phyloP scores from a whole-genome alignment of 2,888 invertebrate genomes.

The Heliconius charithonia region DNA sequence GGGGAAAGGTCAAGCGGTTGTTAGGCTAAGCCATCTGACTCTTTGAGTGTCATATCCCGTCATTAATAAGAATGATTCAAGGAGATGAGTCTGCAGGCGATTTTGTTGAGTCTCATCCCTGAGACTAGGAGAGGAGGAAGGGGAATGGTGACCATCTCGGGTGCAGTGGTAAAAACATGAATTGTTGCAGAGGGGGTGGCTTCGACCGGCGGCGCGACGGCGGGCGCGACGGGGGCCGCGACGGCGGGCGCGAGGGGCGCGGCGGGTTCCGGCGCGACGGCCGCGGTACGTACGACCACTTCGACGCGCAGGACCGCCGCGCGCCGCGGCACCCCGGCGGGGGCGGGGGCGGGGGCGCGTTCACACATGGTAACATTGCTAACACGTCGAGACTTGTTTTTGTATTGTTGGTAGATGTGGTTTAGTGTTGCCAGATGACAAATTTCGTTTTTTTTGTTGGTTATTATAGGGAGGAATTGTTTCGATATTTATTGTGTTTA shows the following conservation, averaged over 20 bases:
- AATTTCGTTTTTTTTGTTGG: too few relatives aligned
- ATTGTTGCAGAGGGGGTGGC: constrained; percentile 76
- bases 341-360: constrained; percentile 56
- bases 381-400: constrained; percentile 50
- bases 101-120: too few relatives aligned
- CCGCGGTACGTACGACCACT: constrained; percentile 80
- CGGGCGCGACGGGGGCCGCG: constrained; percentile 64
- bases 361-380: constrained; percentile 76
- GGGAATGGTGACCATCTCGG: background rate
- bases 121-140: too few relatives aligned
- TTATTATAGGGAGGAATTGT: too few relatives aligned
- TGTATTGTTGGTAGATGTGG: background rate
- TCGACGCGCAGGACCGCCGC: constrained; percentile 73
- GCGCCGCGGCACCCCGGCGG: constrained; percentile 71
- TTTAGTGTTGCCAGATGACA: too few relatives aligned
- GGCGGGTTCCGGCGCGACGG: constrained; percentile 61
- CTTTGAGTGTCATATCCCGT: too few relatives aligned
- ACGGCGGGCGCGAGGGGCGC: constrained; percentile 68
- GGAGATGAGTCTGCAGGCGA: too few relatives aligned
- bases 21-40: too few relatives aligned
- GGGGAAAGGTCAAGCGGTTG: too few relatives aligned
- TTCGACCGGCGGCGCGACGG: constrained; percentile 86
- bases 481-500: too few relatives aligned
- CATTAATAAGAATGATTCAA: too few relatives aligned
- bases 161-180: background rate